Base-by-base conservation (phyloP, 2,797 vertebrate species). In the Florisuga fusca region DNA sequence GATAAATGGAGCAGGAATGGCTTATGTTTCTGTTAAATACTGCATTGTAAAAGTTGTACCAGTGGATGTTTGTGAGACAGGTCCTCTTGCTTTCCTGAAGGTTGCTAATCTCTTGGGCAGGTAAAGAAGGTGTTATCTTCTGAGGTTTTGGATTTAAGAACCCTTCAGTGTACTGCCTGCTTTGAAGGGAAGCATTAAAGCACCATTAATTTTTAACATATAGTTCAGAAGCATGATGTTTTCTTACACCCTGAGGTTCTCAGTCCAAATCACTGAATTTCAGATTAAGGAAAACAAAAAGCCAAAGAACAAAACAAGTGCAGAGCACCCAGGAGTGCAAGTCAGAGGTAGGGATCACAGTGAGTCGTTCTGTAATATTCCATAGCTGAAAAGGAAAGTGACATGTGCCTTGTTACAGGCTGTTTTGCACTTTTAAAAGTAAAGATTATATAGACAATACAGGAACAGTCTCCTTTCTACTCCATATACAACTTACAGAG, bases 11-110 rank as follows among this genome's bases (percentile, higher is more conserved):
- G 67, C 57, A 80, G 87, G 83, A 94, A 89, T 93, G 87, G 78
- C 85, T 94, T 96, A 95, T 82, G 82, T 93, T 91, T 95, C 53
- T 84, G 54, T 96, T 95, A 97, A 97, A 90, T 94, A 64, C 41
- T 79, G 53, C 1, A 5, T 90, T 94, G 83, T 94, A 92, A 93
- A 94, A 84, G 76, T 81, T 92, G 68, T 91, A 59, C 38, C 67
- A 27, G 25, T 84, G 48, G 36, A 43, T 22, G 48, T 92, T 89
- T 91, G 74, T 90, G 66, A 90, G 66, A 86, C 54, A 55, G 82
- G 51, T 57, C 45, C 75, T 95, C 41, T 91, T 97, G 95, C 61
- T 94, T 93, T 83, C 48, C 57, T 80, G 80, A 67, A 57, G 33
- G 53, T 71, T 77, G 23, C 63, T 94, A 54, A 78, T 87, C 66